Conservation (phyloP, 1,140 invertebrate genomes). For the Eumaeus atala region DNA sequence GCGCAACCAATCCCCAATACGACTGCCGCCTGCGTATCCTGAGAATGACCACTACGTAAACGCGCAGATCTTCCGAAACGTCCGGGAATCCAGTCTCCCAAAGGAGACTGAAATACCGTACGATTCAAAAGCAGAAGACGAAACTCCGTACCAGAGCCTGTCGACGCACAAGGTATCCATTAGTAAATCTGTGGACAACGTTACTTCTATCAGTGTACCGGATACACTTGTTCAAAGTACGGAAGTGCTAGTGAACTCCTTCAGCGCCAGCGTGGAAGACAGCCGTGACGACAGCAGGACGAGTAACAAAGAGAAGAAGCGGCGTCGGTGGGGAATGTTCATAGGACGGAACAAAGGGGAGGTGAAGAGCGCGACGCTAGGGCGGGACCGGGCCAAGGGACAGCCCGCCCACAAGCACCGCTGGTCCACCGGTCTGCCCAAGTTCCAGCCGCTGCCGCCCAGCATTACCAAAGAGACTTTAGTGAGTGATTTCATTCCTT, state of each 20-base stretch:
- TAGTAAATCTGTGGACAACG: constrained; percentile 53
- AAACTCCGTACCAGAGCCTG: constrained; percentile 62
- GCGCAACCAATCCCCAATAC: not conserved
- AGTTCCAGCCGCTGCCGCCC: constrained; percentile 80
- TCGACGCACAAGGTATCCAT: constrained; percentile 52
- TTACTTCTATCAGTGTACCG: constrained; percentile 58
- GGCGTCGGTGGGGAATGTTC: constrained; percentile 78
- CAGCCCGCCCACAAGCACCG: constrained; percentile 75
- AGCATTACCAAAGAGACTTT: constrained; percentile 84
- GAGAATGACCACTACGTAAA: constrained; percentile 64
- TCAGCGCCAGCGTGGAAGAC: constrained; percentile 40
- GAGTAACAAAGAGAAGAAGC: constrained; percentile 76
- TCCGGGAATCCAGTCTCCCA: constrained; percentile 48
- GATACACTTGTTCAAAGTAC: constrained; percentile 50
- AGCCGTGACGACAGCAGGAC: constrained; percentile 37
- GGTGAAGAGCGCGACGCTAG: constrained; percentile 78
- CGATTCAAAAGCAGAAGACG: constrained; percentile 26
- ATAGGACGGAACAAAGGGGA: constrained; percentile 75
- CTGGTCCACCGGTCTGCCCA: constrained; percentile 80
- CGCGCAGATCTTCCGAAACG: constrained; percentile 63
- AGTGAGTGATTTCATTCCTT: constrained; percentile 64
- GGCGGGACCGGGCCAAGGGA: constrained; percentile 73
- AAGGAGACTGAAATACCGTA: constrained; percentile 32
- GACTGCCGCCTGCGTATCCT: constrained; percentile 35
- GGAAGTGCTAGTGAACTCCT: constrained; percentile 35